These are phyloP conservation scores for Nerophis ophidion DNA, from an alignment of 2,113 vertebrate species.

Conservation along the genomic window DNA sequence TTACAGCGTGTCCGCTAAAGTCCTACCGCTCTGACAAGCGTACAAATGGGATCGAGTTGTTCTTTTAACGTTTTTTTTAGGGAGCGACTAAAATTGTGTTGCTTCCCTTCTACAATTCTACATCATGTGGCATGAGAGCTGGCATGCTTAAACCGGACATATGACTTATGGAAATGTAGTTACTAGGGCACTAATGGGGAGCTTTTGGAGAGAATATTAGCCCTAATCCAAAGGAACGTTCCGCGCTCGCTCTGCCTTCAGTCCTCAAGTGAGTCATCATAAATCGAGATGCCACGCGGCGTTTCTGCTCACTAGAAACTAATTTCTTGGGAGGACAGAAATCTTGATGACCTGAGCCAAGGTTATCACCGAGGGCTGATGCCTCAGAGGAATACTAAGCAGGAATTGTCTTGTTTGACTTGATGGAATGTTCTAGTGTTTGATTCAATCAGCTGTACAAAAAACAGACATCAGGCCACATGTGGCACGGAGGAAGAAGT, in stretches of 20 bases:
- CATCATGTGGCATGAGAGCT: slow-evolving; percentile 4
- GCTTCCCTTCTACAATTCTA: slow-evolving; percentile 37
- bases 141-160: slow-evolving; percentile 11
- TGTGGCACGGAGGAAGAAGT: slow-evolving; percentile 6
- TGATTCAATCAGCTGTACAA: not conserved
- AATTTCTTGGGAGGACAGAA: slow-evolving; percentile 29
- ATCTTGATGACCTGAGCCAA: slow-evolving; percentile 32
- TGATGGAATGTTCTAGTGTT: not conserved
- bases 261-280: slow-evolving; percentile 38
- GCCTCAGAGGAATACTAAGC: slow-evolving; percentile 14
- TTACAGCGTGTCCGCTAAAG: slow-evolving; percentile 44
- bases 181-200: slow-evolving; percentile 24
- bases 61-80: too few species aligned
- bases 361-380: slow-evolving; percentile 20
- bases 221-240: slow-evolving; percentile 6
- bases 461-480: slow-evolving; percentile 6
- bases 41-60: slow-evolving; percentile 40
- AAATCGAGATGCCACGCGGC: slow-evolving; percentile 21
- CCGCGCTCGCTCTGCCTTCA: slow-evolving; percentile 1
- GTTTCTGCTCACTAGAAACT: slow-evolving; percentile 27
- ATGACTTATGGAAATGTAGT: slow-evolving; percentile 17
- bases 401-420: not conserved
- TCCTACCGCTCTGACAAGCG: slow-evolving; percentile 42
- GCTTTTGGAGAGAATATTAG: not conserved
- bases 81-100: slow-evolving; percentile 43